Evolutionary conservation across 64 coral and sea anemone genomes (phyloP).

Genomic region (Stichodactyla mertensii): DNA sequence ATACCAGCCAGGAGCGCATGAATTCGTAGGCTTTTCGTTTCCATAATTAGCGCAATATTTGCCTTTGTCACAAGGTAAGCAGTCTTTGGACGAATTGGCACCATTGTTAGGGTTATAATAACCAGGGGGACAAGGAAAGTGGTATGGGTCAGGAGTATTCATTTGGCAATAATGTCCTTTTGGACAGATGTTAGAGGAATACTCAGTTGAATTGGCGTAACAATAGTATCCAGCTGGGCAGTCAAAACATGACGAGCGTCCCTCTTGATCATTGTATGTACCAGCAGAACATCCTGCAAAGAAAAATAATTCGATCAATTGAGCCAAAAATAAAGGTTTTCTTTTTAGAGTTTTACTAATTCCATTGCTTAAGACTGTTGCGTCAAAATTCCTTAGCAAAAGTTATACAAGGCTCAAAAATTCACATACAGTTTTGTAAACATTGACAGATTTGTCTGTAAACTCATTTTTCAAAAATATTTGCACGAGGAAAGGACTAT

Average conservation of each 20-base stretch:
- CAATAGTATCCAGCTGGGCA: constrained; percentile 92
- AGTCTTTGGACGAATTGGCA: constrained; percentile 72
- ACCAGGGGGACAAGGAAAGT: constrained; percentile 69
- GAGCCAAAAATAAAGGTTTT: neutral
- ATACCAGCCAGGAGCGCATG: constrained; percentile 84
- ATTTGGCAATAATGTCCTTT: constrained; percentile 71
- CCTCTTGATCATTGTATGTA: constrained; percentile 81
- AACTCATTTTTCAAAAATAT: too few species aligned
- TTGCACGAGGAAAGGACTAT: neutral
- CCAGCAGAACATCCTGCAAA: constrained; percentile 78
- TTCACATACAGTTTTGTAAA: neutral
- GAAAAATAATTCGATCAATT: neutral
- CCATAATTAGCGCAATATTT: constrained; percentile 71
- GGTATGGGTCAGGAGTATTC: constrained; percentile 54
- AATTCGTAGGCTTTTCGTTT: constrained; percentile 75
- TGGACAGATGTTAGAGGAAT: constrained; percentile 57
- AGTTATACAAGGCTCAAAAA: neutral
- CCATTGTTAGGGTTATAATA: constrained; percentile 75
- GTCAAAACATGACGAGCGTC: constrained; percentile 44
- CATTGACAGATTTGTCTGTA: too few species aligned
- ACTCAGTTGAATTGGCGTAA: constrained; percentile 85
- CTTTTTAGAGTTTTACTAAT: neutral
- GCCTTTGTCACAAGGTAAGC: constrained; percentile 65
- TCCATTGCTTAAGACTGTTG: too few species aligned
- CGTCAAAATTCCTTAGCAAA: too few species aligned